Conservation (phyloP, 2,113 vertebrate species). For the Triplophysa tibetana region DNA sequence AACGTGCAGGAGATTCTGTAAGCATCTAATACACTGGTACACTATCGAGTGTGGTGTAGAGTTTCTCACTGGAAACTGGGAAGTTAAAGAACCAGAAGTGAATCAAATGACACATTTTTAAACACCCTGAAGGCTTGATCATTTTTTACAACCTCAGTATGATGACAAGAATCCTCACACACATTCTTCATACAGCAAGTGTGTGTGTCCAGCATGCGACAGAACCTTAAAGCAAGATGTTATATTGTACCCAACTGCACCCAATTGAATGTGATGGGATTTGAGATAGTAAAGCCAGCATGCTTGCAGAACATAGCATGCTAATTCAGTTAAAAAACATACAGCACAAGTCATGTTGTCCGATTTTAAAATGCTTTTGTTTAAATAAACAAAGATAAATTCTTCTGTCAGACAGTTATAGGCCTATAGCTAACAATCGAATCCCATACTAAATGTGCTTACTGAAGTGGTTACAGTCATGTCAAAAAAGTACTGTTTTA, state of each 20-base stretch:
- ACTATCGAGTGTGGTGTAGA: neutral
- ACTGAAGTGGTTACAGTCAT: too few relatives aligned
- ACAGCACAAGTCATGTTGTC: too few relatives aligned
- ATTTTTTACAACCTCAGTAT: neutral
- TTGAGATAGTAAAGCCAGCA: neutral
- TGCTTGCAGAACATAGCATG: neutral
- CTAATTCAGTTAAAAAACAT: too few relatives aligned
- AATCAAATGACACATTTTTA: neutral
- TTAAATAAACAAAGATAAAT: too few relatives aligned
- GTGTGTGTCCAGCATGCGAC: neutral
- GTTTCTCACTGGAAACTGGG: neutral
- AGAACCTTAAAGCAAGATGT: too few relatives aligned
- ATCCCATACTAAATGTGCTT: too few relatives aligned
- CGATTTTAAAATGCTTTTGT: too few relatives aligned
- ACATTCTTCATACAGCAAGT: conserved; percentile 4
- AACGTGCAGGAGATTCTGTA: neutral
- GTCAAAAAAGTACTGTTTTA: too few relatives aligned
- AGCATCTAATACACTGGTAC: neutral
- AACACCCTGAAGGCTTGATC: neutral
- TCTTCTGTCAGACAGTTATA: too few relatives aligned
- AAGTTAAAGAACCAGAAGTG: neutral
- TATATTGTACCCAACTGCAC: too few relatives aligned
- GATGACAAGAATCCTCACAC: conserved; percentile 6
- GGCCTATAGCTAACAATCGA: too few relatives aligned
- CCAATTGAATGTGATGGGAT: too few relatives aligned